Conservation (phyloP, 1,140 invertebrate genomes). For the Adelges cooleyi region DNA sequence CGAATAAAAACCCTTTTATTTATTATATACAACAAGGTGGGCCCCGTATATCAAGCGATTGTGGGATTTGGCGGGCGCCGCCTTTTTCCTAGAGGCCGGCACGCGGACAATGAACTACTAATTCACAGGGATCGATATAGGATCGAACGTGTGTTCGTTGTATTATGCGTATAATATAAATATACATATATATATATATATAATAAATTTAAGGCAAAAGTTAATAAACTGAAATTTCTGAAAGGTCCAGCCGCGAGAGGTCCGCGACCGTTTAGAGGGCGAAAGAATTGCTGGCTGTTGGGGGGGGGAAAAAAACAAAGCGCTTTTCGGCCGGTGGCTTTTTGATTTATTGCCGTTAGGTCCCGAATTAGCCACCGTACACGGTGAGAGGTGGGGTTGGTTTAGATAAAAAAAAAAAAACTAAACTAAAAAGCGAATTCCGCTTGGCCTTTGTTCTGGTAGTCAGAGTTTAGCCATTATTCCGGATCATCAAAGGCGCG, state of each 20-base stretch:
- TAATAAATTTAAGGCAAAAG: not conserved
- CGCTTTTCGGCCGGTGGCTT: slow-evolving; percentile 14
- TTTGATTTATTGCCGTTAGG: slow-evolving; percentile 20
- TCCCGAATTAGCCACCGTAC: slow-evolving; percentile 2
- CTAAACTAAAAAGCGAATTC: not conserved
- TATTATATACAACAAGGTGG: not conserved
- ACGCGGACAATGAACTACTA: slow-evolving; percentile 20
- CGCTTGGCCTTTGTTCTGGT: not conserved
- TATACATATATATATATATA: too few relatives aligned
- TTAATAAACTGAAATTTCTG: slow-evolving; percentile 22
- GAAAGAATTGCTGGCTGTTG: not conserved
- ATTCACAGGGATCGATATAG: slow-evolving; percentile 19
- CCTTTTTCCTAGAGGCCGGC: not conserved
- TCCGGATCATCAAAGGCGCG: not conserved
- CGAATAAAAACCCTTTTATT: slow-evolving; percentile 19
- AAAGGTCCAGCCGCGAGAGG: not conserved
- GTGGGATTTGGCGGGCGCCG: not conserved
- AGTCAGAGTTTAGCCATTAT: slow-evolving; percentile 11
- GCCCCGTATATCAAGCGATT: slow-evolving; percentile 9
- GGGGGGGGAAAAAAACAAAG: not conserved
- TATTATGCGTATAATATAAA: too few relatives aligned
- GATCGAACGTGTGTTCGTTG: not conserved
- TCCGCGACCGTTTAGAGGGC: not conserved
- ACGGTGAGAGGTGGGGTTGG: not conserved
- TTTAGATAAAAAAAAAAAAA: not conserved